Base-by-base conservation (phyloP, 2,797 vertebrate genomes). In the Tragopan temminckii region DNA sequence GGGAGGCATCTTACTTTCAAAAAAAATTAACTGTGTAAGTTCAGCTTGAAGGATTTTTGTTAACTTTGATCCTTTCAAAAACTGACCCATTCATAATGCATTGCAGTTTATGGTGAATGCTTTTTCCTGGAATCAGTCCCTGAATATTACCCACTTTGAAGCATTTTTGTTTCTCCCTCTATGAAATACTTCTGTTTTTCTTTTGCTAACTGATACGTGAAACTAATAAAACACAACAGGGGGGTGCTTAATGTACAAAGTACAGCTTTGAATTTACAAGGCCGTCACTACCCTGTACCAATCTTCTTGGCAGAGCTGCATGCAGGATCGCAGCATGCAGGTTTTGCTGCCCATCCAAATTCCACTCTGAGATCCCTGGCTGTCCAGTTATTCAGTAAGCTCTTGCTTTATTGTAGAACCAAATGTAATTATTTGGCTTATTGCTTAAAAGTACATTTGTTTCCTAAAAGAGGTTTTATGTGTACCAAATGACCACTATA, bases 11-110 rank as follows among this genome's bases (percentile, higher is more conserved):
- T 77, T 94, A 46, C 80, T 90, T 91, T 93, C 61, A 24, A 88
- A 50, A 83, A 88, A 62, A 33, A 38, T 74, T 77, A 64, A 48
- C 67, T 91, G 36, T 72, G 61, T 80, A 88, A 82, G 48, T 84
- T 90, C 75, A 50, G 14, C 78, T 93, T 0, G 4, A 68, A 91
- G 69, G 40, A 53, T 82, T 94, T 85, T 50, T 62, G 64, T 77
- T 90, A 68, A 68, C 80, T 94, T 91, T 75, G 63, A 82, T 94
- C 85, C 66, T 80, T 85, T 78, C 57, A 86, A 57, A 91, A 86
- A 70, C 5, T 64, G 43, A 76, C 38, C 59, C 9, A 0, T 92
- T 93, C 21, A 17, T 92, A 86, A 88, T 63, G 53, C 24, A 6
- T 67, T 94, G 79, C 25, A 50, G 43, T 86, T 90, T 69, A 42